Base-by-base conservation (phyloP, 2,888 invertebrate genomes). In the Mythimna impura region DNA sequence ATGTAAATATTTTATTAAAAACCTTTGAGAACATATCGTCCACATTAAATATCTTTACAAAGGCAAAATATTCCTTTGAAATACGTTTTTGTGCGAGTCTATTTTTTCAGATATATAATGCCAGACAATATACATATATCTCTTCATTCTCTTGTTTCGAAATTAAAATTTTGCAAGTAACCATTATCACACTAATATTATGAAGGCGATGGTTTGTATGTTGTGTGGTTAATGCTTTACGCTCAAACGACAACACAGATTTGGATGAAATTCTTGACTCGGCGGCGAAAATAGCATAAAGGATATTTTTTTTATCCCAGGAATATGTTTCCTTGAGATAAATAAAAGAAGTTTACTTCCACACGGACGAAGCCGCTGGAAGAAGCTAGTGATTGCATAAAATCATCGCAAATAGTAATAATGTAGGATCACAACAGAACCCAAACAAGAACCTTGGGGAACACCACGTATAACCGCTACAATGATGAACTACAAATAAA, bases 1-100 rank as follows among this genome's bases (percentile, higher is more conserved):
- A 80, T 64, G 67, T 74, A 74, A 66, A 80, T 64, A 80, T 77
- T 80, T 34, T n/a, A 74, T 63, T 55, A 78, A 64, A 64, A 40
- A 64, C 25, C 75, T 80, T 73, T 63, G 40, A 22, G 61, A 72
- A 50, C 12, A 58, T 52, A 57, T 66, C 65, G 36, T 73, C 7
- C 20, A 57, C 57, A 40, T 78, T 58, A 62, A 57, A 67, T 77
- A 52, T 66, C 50, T 62, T 64, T 52, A 80, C 62, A 69, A 76
- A 81, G 81, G 34, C 54, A 73, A 62, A 58, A 30, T 80, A 17
- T 40, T 76, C 43, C 43, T 75, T 75, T 68, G 65, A 50, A 50
- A 12, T 10, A 40, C n/a, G 68, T 66, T 63, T 54, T 61, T 65
- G 12, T 63, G n/a, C 6, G 52, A 58, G 25, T 47, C 20, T 80